phyloP scores from a whole-genome alignment of 2,888 invertebrate species.

The Melinopterus prodromus region DNA sequence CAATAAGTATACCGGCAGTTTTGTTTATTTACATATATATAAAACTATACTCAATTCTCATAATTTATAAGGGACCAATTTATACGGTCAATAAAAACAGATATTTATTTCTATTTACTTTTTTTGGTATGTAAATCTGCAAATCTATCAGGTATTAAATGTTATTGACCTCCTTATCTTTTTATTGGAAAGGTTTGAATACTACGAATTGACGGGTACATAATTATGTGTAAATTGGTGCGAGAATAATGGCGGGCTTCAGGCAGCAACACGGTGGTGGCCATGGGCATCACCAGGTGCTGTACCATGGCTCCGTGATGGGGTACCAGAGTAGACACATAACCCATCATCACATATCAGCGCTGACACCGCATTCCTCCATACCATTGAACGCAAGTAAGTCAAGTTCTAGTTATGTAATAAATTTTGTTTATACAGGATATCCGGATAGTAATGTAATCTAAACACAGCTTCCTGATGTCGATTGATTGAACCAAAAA shows the following conservation, averaged over 20 bases:
- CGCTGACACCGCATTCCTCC: slow-evolving; percentile 51
- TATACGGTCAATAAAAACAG: no score
- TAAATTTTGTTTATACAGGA: no score
- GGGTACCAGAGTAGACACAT: slow-evolving; percentile 57
- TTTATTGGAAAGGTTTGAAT: background rate
- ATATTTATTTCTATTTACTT: background rate
- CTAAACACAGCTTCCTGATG: no score
- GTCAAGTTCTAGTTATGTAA: slow-evolving; percentile 41
- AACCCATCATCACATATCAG: slow-evolving; percentile 54
- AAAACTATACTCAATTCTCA: no score
- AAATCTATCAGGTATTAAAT: background rate
- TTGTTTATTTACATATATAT: no score
- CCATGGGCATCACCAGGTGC: slow-evolving; percentile 57
- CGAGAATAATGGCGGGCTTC: slow-evolving; percentile 55
- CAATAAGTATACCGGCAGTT: no score
- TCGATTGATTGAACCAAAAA: no score
- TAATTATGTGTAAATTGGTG: slow-evolving; percentile 8
- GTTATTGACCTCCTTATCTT: background rate
- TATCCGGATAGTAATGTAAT: no score
- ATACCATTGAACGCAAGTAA: slow-evolving; percentile 60
- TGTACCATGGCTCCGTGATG: slow-evolving; percentile 57
- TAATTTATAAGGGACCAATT: no score
- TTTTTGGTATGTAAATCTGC: no score
- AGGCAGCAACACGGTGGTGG: slow-evolving; percentile 57
- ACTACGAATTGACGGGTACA: background rate